Base-by-base conservation (phyloP, 2,888 invertebrate species). In the Cynaeus angustus region DNA sequence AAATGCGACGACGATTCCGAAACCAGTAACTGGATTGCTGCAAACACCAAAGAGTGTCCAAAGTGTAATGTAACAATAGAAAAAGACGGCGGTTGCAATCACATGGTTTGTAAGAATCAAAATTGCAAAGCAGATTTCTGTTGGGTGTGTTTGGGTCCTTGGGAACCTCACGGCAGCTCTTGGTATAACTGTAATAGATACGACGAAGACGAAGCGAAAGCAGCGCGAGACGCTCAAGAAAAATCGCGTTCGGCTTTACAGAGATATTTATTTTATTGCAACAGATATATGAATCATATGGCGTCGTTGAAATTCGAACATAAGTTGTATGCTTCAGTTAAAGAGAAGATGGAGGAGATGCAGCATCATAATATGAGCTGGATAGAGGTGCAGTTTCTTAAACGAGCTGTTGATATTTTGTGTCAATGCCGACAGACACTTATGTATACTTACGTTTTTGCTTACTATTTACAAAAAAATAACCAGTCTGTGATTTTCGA, bases 391-490 rank as follows among this genome's bases (percentile, higher is more conserved):
- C 99, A 99, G 89, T 99, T 99, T 87, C 88, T 99, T 80, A 96
- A 96, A 87, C 96, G 97, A 86, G 99, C 99, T 66, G 97, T 98
- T 82, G 97, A 97, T 87, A 97, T 96, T 84, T 89, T 98, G 71
- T 98, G 97, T 87, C 95, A 95, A 86, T 99, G 98, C 88, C 91
- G 99, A 76, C 97, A 98, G 86, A 98, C 98, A 12, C 89, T 99
- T 66, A 99, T 99, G 98, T 99, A 97, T 88, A 99, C 99, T 55
- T 99, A 99, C 86, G 98, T 98, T 78, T 99, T 99, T 89, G 99
- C 99, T 80, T 99, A 97, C 88, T 99, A 99, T 87, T 90, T 99
- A 84, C 91, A 92, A 86, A 97, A 97, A 88, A 99, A 97, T 89
- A 99, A 99, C 88, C 98, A 99, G 88, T 96, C 97, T 81, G 94